Conservation (phyloP, 1,140 invertebrate genomes). For the Vollenhovia emeryi region DNA sequence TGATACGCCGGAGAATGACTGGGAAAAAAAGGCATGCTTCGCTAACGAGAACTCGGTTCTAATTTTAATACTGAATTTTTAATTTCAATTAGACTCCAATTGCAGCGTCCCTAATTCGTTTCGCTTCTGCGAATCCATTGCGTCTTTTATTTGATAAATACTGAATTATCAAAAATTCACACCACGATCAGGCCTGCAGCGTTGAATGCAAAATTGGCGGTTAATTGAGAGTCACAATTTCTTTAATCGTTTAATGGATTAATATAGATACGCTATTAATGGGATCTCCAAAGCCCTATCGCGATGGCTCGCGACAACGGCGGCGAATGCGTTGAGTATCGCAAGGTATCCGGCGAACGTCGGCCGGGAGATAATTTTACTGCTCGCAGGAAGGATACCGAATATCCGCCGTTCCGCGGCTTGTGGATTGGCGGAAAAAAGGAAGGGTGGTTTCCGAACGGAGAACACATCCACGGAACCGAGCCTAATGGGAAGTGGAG, state of each 20-base stretch:
- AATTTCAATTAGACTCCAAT: neutral
- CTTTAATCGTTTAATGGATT: neutral
- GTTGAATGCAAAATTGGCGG: neutral
- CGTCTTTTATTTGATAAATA: neutral
- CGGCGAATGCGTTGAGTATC: neutral
- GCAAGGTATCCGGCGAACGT: conserved; percentile 29
- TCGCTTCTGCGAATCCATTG: neutral
- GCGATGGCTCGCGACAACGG: neutral
- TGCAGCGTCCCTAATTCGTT: neutral
- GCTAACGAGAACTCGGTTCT: neutral
- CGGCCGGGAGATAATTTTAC: conserved; percentile 50
- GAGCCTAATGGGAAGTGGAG: conserved; percentile 72
- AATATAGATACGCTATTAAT: neutral
- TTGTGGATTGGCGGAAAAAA: neutral
- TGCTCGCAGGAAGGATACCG: conserved; percentile 69
- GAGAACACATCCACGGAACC: conserved; percentile 62
- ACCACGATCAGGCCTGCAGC: neutral
- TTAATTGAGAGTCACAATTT: conserved; percentile 4
- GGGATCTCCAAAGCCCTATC: neutral
- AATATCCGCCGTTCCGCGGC: conserved; percentile 53
- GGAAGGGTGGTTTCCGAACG: conserved; percentile 38
- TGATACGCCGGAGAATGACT: neutral
- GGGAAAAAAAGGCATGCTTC: neutral
- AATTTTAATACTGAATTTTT: neutral
- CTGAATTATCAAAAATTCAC: conserved; percentile 9